Percentiles rank a stretch among this genome's conserved stretches.
phyloP scores from a whole-genome alignment of 2,888 invertebrate genomes.

The Lepas anatifera region DNA sequence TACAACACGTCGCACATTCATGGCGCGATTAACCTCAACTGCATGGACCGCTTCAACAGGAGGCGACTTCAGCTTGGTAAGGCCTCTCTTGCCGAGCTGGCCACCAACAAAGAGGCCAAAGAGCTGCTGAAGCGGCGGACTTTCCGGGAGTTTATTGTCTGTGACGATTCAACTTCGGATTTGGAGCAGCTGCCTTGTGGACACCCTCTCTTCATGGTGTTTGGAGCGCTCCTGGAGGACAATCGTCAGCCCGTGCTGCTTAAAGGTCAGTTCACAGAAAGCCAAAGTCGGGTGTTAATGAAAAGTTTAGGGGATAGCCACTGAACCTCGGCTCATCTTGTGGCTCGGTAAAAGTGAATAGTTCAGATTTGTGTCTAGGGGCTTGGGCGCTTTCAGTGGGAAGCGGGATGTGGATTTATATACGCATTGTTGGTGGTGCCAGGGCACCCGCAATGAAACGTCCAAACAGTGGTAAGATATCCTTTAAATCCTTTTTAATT shows the following conservation, averaged over 20 bases:
- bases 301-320: no score
- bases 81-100: conserved; percentile 50
- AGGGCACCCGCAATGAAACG: no score
- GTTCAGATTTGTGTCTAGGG: no score
- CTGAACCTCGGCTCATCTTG: no score
- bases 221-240: conserved; percentile 51
- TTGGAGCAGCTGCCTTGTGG: neutral
- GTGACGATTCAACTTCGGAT: conserved; percentile 49
- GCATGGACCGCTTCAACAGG: conserved; percentile 54
- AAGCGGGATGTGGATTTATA: no score
- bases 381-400: no score
- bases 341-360: no score
- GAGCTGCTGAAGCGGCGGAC: conserved; percentile 44
- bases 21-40: conserved; percentile 56
- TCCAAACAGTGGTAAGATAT: no score
- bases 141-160: conserved; percentile 50
- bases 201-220: conserved; percentile 50
- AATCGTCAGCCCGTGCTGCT: conserved; percentile 51
- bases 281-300: no score
- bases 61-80: conserved; percentile 52
- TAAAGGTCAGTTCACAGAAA: no score
- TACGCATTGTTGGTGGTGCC: no score
- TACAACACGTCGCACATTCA: conserved; percentile 55
- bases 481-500: no score
- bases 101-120: conserved; percentile 49